A percentile compares a stretch with the other conserved stretches of the same genome.
Conservation (phyloP, 2,797 vertebrate species). For the Ctenochaetus hawaiiensis region DNA sequence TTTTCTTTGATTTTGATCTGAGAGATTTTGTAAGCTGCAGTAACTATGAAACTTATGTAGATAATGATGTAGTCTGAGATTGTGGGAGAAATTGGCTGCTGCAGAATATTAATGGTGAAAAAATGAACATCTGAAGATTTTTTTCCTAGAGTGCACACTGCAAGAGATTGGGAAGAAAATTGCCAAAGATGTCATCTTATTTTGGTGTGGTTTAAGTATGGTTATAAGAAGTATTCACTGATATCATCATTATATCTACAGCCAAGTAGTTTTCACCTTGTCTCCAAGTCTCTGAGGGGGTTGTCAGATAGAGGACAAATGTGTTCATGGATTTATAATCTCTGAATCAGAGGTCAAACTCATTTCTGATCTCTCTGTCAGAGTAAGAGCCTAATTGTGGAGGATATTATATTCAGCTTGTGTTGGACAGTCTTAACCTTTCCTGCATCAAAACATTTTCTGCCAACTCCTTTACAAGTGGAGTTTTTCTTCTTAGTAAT, state of each 20-base stretch:
- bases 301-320: background rate
- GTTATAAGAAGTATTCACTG: background rate
- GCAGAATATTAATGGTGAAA: constrained; percentile 3
- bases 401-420: background rate
- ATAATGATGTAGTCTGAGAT: background rate
- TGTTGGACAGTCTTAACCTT: constrained; percentile 6
- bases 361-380: background rate
- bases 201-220: background rate
- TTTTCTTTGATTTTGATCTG: constrained; percentile 12
- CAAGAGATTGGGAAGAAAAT: background rate
- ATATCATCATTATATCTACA: constrained; percentile 10
- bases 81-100: background rate
- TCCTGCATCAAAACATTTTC: background rate
- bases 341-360: constrained; percentile 7
- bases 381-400: background rate
- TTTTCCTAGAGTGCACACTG: background rate
- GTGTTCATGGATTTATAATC: background rate
- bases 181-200: no score
- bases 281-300: background rate
- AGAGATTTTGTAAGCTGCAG: background rate
- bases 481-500: background rate
- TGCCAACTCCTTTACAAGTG: background rate
- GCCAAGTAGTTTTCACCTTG: background rate
- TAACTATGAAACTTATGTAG: background rate
- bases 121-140: background rate